Percentiles rank a stretch among this genome's conserved stretches.
Evolutionary conservation across 1,140 invertebrate genomes (phyloP).

Genomic region (Sycobia sp.): DNA sequence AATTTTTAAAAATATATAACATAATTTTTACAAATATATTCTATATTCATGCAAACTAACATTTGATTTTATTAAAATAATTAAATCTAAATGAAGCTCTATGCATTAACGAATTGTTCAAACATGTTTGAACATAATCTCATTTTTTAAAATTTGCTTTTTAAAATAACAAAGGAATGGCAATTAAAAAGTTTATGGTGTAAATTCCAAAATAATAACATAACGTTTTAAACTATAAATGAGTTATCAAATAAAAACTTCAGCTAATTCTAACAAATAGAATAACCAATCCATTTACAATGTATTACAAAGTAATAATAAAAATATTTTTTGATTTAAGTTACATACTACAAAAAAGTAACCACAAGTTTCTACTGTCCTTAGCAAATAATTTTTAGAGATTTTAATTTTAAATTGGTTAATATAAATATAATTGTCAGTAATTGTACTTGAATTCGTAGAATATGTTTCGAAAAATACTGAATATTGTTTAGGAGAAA

Average conservation of each 20-base stretch:
- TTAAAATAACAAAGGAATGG: background rate
- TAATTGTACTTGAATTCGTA: too few species aligned
- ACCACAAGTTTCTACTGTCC: constrained; percentile 34
- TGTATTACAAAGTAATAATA: too few species aligned
- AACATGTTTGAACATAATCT: constrained; percentile 38
- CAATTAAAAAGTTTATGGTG: background rate
- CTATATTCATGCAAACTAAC: constrained; percentile 29
- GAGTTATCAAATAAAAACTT: constrained; percentile 14
- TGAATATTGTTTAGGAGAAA: constrained; percentile 41
- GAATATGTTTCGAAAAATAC: background rate
- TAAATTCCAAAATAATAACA: too few species aligned
- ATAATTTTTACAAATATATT: too few species aligned
- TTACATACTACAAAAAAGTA: constrained; percentile 26
- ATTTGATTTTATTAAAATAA: constrained; percentile 18
- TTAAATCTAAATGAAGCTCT: constrained; percentile 5
- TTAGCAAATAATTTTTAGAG: constrained; percentile 6
- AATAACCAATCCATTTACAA: constrained; percentile 23
- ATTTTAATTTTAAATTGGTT: too few species aligned
- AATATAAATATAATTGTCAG: background rate
- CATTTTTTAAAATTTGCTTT: background rate
- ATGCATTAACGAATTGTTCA: constrained; percentile 20
- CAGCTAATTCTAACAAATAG: constrained; percentile 19
- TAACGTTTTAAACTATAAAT: constrained; percentile 26
- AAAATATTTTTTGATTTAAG: constrained; percentile 18
- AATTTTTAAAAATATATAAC: too few species aligned